phyloP scores from a whole-genome alignment of 2,113 vertebrate species.

The Chaetura pelagica region DNA sequence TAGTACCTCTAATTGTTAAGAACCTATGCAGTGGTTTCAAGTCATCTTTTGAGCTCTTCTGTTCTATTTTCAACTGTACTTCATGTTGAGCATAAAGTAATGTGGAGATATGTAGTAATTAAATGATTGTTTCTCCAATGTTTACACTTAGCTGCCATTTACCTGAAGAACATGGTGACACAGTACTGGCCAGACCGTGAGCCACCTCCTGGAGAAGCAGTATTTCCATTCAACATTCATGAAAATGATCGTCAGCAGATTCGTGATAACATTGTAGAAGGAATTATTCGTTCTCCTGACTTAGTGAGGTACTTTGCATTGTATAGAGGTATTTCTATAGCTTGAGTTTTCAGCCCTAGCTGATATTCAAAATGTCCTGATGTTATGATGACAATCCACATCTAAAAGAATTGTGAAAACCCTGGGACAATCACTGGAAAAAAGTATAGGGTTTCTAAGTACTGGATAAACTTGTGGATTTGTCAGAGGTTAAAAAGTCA shows the following conservation, averaged over 20 bases:
- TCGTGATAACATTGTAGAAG: conserved; percentile 93
- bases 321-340: neutral
- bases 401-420: neutral
- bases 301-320: conserved; percentile 85
- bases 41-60: neutral
- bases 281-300: conserved; percentile 93
- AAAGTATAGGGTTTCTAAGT: neutral
- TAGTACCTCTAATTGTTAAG: neutral
- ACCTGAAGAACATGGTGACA: conserved; percentile 98
- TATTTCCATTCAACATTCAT: conserved; percentile 96
- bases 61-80: neutral
- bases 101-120: neutral
- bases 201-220: conserved; percentile 85
- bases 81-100: neutral
- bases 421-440: neutral
- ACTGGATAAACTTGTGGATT: neutral
- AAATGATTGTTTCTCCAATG: neutral
- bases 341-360: neutral
- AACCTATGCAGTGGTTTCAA: neutral
- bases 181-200: conserved; percentile 98
- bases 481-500: neutral
- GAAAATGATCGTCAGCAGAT: conserved; percentile 97
- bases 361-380: neutral
- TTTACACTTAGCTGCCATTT: conserved; percentile 88
- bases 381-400: neutral